phyloP scores from a whole-genome alignment of 1,140 invertebrate genomes.

The Brachionus calyciflorus region DNA sequence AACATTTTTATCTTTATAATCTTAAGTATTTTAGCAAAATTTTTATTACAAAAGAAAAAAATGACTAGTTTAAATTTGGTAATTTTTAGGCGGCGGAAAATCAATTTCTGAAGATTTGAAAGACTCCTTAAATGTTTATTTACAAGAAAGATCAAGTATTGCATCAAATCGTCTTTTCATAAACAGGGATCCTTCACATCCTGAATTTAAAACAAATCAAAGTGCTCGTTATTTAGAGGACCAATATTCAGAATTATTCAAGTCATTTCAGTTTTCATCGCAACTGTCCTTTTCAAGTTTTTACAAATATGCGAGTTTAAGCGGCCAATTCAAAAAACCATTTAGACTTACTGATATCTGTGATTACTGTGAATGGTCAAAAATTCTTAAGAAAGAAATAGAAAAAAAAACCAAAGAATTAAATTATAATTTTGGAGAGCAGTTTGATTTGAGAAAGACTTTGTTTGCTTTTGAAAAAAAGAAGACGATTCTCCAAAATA shows the following conservation, averaged over 20 bases:
- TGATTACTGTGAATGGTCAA: background rate
- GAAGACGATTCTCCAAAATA: background rate
- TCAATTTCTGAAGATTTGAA: too few species aligned
- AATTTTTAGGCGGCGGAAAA: too few species aligned
- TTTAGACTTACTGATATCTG: background rate
- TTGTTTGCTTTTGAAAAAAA: background rate
- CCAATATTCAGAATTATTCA: background rate
- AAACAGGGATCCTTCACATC: background rate
- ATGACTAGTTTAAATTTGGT: too few species aligned
- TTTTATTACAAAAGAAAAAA: too few species aligned
- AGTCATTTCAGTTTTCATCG: background rate
- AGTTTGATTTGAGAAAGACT: background rate
- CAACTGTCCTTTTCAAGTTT: background rate
- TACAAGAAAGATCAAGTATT: background rate
- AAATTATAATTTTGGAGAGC: background rate
- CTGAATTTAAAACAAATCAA: background rate
- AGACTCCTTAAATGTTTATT: too few species aligned
- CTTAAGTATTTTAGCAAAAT: too few species aligned
- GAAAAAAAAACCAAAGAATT: background rate
- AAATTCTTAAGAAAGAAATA: background rate
- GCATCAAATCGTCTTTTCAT: conserved; percentile 1
- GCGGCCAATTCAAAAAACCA: background rate
- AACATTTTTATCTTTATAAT: too few species aligned
- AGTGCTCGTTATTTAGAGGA: conserved; percentile 17
- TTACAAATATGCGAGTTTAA: background rate